Conservation (phyloP, 2,888 invertebrate genomes). For the Dicycla oo region DNA sequence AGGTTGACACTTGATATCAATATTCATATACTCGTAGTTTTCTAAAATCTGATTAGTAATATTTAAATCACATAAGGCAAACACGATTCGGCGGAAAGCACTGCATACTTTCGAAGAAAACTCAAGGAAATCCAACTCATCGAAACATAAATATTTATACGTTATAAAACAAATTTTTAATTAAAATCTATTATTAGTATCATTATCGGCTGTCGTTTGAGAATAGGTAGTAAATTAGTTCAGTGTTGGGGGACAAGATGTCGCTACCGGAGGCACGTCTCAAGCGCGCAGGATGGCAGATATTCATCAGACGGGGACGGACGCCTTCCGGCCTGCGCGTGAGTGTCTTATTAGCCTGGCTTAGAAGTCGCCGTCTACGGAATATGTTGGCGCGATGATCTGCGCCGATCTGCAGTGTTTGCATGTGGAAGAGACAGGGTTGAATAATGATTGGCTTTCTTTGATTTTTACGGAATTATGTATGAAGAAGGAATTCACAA, state of each 20-base stretch:
- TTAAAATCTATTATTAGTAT: slow-evolving; percentile 10
- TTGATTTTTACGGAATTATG: slow-evolving; percentile 35
- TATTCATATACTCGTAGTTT: slow-evolving; percentile 39
- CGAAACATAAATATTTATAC: not conserved
- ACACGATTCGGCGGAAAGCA: not conserved
- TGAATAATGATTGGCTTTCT: slow-evolving; percentile 49
- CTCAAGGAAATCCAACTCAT: slow-evolving; percentile 13
- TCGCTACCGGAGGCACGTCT: slow-evolving; percentile 66
- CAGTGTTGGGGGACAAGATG: slow-evolving; percentile 48
- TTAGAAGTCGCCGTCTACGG: slow-evolving; percentile 59
- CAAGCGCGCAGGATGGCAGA: slow-evolving; percentile 64
- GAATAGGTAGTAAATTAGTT: slow-evolving; percentile 56
- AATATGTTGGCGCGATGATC: slow-evolving; percentile 50
- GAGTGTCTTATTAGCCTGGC: slow-evolving; percentile 63
- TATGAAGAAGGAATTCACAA: not conserved
- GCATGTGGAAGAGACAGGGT: slow-evolving; percentile 30
- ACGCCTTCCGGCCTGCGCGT: slow-evolving; percentile 64
- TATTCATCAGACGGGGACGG: slow-evolving; percentile 66
- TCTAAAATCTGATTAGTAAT: slow-evolving; percentile 25
- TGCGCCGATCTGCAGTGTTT: slow-evolving; percentile 29
- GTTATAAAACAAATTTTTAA: slow-evolving; percentile 1
- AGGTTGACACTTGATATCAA: slow-evolving; percentile 12
- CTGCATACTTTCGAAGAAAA: slow-evolving; percentile 15
- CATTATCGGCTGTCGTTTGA: slow-evolving; percentile 45
- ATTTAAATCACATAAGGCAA: slow-evolving; percentile 18